These are phyloP conservation scores for Physocephala rufipes DNA, from an alignment of 2,888 invertebrate genomes.

Conservation along the genomic window DNA sequence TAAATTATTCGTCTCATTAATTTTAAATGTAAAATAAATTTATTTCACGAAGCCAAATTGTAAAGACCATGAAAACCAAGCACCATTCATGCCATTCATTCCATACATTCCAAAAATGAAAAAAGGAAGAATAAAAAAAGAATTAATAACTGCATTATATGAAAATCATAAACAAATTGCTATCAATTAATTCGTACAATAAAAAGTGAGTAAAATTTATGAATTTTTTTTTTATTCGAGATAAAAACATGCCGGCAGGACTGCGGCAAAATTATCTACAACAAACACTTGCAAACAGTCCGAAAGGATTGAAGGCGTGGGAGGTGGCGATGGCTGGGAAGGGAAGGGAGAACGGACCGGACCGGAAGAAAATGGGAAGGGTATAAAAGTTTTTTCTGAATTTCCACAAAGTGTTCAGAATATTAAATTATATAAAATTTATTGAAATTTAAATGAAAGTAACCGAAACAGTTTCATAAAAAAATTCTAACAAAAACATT, in stretches of 20 bases:
- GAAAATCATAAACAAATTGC: neutral
- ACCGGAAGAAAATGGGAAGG: no score
- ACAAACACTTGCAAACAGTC: no score
- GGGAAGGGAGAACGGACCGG: no score
- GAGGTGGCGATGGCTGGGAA: no score
- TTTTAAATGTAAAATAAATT: neutral
- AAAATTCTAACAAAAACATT: no score
- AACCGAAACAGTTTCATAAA: no score
- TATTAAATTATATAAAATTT: no score
- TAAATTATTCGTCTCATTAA: constrained; percentile 9
- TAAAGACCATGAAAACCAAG: neutral
- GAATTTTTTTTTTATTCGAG: constrained; percentile 1
- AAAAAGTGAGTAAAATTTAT: constrained; percentile 6
- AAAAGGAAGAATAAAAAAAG: neutral
- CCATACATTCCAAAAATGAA: no score
- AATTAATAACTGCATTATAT: constrained; percentile 3
- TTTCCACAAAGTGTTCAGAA: no score
- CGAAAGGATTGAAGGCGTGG: no score
- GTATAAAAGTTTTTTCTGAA: no score
- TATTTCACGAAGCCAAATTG: neutral
- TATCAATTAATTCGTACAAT: neutral
- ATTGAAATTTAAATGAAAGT: no score
- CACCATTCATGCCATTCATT: neutral
- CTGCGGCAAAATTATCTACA: neutral
- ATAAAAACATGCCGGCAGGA: neutral